A percentile compares a stretch with the other conserved stretches of the same genome.
Conservation (phyloP, 2,797 vertebrate species). For the Labroides dimidiatus region DNA sequence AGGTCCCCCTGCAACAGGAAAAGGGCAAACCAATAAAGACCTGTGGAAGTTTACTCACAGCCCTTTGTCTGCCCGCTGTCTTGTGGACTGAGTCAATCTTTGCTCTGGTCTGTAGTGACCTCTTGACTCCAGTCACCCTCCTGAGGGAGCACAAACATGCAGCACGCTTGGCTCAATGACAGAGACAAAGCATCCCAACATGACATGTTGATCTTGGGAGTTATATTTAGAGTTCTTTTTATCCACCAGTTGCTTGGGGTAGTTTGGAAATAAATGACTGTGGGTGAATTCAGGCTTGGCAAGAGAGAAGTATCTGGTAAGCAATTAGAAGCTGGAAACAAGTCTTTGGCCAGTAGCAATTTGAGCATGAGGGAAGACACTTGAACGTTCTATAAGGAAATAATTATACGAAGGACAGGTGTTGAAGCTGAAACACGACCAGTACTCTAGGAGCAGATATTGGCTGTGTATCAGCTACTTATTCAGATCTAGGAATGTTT, state of each 20-base stretch:
- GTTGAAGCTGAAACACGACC: constrained; percentile 52
- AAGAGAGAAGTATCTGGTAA: neutral
- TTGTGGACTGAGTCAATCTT: constrained; percentile 84
- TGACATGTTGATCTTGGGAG: neutral
- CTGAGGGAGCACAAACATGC: constrained; percentile 50
- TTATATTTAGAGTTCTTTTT: constrained; percentile 1
- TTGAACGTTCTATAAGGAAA: constrained; percentile 55
- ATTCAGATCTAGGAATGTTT: constrained; percentile 52
- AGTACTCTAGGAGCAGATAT: constrained; percentile 45
- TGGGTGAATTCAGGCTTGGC: constrained; percentile 9
- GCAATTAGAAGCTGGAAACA: constrained; percentile 35
- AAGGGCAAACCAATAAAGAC: constrained; percentile 79
- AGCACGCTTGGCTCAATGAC: constrained; percentile 29
- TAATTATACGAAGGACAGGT: constrained; percentile 56
- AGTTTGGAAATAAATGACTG: constrained; percentile 3
- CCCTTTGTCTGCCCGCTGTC: constrained; percentile 75
- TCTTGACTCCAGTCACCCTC: constrained; percentile 75
- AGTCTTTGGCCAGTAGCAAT: constrained; percentile 40
- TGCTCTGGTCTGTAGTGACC: constrained; percentile 77
- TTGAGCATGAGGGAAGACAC: constrained; percentile 42
- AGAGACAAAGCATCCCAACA: constrained; percentile 21
- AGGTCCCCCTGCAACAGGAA: constrained; percentile 66
- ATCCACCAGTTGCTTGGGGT: neutral
- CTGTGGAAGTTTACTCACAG: constrained; percentile 81
- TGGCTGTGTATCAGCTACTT: constrained; percentile 63